Evolutionary conservation across 2,113 vertebrate genomes (phyloP), one percentile per base, ranked within the genome.

Genomic region (Scatophagus argus): DNA sequence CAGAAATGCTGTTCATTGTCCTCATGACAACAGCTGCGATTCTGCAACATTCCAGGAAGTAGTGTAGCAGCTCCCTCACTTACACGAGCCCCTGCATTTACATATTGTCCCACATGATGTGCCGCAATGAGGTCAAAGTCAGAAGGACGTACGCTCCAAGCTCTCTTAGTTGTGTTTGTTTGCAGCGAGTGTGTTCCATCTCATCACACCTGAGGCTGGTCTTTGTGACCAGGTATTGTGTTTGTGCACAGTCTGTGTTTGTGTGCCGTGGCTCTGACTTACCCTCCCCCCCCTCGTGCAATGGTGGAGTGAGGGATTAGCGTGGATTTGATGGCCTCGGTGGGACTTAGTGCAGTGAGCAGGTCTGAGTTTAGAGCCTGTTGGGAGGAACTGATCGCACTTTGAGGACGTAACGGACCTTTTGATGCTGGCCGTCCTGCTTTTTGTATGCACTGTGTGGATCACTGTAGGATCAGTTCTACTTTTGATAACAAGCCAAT

Each of bases 301-400:
- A 74, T 77, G 43, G 65, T 63, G 76, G 71, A 81, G 66, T 79
- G 69, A 75, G 77, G 91, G 91, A 93, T 94, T 94, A 94, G 59
- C 69, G 23, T 81, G 87, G 93, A 92, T 94, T 93, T 93, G 87
- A 91, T 83, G 82, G 82, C 84, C 84, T 46, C 54, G 43, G 41
- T 84, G 77, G 87, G 87, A 90, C 51, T 92, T 90, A 89, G 76
- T 67, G 86, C 67, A 61, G 73, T 51, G 38, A 85, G 82, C 34
- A 55, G 63, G 6, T 12, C 82, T 80, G 79, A 88, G 82, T 88
- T 82, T 77, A 85, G 71, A 91, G 77, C 63, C 87, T 65, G 80
- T 61, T 47, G 77, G 79, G 81, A 78, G 70, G 73, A 80, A 78
- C 70, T 89, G 84, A 93, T 89, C 84, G 88, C 68, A 69, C 63